Evolutionary conservation across 2,113 vertebrate genomes (phyloP).

Genomic region (Dryoscopus gambensis): DNA sequence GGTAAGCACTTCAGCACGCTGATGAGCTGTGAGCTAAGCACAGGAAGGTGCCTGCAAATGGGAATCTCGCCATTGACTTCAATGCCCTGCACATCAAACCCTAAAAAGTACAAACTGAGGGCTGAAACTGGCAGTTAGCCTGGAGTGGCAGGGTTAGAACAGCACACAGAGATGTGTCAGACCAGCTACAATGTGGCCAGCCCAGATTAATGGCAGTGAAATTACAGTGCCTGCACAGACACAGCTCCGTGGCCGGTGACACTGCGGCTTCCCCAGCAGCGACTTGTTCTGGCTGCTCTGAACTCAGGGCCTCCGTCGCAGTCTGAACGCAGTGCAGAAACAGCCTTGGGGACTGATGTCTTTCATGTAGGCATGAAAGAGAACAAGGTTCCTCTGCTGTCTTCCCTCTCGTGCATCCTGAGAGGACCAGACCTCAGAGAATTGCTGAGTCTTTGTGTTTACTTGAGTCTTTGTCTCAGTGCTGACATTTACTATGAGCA

Average conservation of each 20-base stretch:
- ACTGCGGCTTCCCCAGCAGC: background rate
- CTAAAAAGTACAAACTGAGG: background rate
- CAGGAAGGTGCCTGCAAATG: background rate
- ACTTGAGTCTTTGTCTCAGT: background rate
- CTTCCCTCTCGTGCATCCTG: background rate
- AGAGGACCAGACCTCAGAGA: background rate
- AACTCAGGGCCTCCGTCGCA: fast-evolving
- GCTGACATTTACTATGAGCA: background rate
- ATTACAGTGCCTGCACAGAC: background rate
- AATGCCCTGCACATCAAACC: background rate
- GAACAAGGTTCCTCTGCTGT: background rate
- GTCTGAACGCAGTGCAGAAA: background rate
- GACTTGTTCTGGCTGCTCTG: background rate
- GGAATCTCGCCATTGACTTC: background rate
- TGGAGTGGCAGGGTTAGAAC: background rate
- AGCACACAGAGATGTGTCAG: background rate
- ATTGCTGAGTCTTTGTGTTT: background rate
- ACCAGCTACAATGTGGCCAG: background rate
- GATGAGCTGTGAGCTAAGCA: background rate
- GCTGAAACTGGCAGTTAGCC: background rate
- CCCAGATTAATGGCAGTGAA: background rate
- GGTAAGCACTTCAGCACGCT: background rate
- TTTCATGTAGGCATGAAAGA: conserved; percentile 4
- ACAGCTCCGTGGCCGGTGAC: background rate
- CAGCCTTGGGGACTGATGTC: background rate